Evolutionary conservation across 2,888 invertebrate species (phyloP), one percentile per base, ranked within the genome.

Genomic region (Mesorhabditis belari): DNA sequence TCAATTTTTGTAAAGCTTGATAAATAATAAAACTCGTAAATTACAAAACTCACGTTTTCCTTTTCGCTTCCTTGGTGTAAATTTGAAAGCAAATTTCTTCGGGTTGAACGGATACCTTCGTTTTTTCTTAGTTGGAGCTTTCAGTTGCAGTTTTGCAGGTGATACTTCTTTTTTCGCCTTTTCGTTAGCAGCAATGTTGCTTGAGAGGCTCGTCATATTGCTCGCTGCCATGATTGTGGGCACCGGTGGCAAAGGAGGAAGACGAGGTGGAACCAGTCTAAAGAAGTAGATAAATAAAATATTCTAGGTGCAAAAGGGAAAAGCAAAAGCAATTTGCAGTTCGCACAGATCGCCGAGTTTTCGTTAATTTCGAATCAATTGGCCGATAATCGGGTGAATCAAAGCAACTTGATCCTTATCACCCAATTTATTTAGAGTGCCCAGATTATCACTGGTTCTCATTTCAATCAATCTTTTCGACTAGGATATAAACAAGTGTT

Each of bases 401-500:
- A 44, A 19, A n/a, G 29, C 24, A 51, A 21, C 23, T 17, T n/a
- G 44, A n/a, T 35, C 44, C 44, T 35, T 1, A n/a, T 35, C 44
- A 35, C 12, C n/a, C 12, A 35, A 9, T 19, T 2, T 49, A 66
- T 70, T 21, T 65, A 80, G 79, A 78, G 77, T 53, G 79, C 79
- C 24, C 77, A 77, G 57, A 80, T 80, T 28, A 65, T 77, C 26
- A 80, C 75, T 12, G 80, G 80, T 5, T 77, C 76, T 2, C 75
- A 80, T 61, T 80, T 77, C 75, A 70, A 65, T 65, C 79, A 80
- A 59, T 69, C 69, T 5, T 74, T 70, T 56, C 71, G 78, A n/a
- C 84, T 94, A 79, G 93, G 93, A 0, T 92, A 93, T 82, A 93
- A 93, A 84, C 91, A 93, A 67, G 90, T 91, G 9, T 91, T 93